Base-by-base conservation (phyloP, 1,140 invertebrate species). In the Zaprionus lachaisei region DNA sequence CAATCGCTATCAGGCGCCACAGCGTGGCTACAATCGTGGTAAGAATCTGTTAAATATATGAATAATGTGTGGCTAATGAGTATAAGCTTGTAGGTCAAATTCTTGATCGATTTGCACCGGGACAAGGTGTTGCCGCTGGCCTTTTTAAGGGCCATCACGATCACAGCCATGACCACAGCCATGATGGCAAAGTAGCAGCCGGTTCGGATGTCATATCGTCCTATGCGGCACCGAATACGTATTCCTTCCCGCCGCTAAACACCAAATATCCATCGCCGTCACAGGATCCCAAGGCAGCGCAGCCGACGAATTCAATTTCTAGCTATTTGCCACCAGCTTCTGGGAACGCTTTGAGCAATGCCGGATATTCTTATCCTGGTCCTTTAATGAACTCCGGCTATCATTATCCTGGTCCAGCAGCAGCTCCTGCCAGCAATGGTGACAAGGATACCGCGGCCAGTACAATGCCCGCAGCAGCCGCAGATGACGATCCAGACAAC, bases 311-410 rank as follows among this genome's bases (percentile, higher is more conserved):
- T 56, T 69, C 66, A 0, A 68, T 93, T 2, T 80, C 79, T 0
- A 92, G 91, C 17, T 93, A 93, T 62, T 55, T 92, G 44, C 79
- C 92, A 14, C 83, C 92, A 15, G 80, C 92, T 14, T 91, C 92
- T 1, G 92, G 92, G 20, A 70, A 64, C 11, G 60, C 72, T 1
- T 56, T 77, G 20, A 87, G 80, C 26, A 80, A 24, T 41, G 72
- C 57, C 4, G 84, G 85, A 0, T 90, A 90, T 58, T 34, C 20
- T 17, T 90, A 90, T 72, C 72, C 76, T 1, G 79, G 82, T 7
- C 85, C 85, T 5, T 28, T 66, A 5, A 54, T 77, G 0, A n/a
- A 49, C 2, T 56, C 66, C 1, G 81, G 77, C 17, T 92, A 91
- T 73, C 61, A 68, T 11, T 92, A 92, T 47, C 69, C 78, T 2